phyloP scores from a whole-genome alignment of 1,140 invertebrate species.

The Sminthurides bifidus region DNA sequence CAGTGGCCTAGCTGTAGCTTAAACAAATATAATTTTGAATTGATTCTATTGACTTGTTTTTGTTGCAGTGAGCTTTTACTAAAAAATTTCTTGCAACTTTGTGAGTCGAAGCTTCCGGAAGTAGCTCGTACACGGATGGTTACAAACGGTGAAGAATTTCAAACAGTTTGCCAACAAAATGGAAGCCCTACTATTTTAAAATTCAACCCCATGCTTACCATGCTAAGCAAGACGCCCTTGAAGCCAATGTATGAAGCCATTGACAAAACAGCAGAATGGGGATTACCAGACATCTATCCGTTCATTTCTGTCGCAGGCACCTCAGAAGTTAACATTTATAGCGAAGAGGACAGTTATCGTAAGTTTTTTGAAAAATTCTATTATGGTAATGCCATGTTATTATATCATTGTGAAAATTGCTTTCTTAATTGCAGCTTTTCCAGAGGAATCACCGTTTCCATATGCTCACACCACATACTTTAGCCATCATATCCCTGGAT shows the following conservation, averaged over 20 bases:
- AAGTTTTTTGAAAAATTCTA: constrained; percentile 39
- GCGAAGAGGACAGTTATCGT: constrained; percentile 52
- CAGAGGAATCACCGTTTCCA: constrained; percentile 22
- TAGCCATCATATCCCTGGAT: constrained; percentile 53
- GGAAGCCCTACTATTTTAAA: constrained; percentile 51
- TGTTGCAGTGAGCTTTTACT: constrained; percentile 51
- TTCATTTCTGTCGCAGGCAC: constrained; percentile 56
- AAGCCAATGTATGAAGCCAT: constrained; percentile 41
- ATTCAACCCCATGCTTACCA: constrained; percentile 47
- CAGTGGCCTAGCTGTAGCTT: no score
- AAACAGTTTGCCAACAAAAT: constrained; percentile 44
- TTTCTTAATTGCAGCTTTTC: constrained; percentile 29
- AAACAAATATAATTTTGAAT: background rate
- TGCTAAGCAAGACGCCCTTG: constrained; percentile 51
- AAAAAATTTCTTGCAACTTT: constrained; percentile 56
- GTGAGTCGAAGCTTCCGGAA: constrained; percentile 47
- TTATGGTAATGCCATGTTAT: background rate
- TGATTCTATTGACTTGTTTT: constrained; percentile 7
- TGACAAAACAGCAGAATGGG: constrained; percentile 35
- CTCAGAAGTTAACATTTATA: constrained; percentile 50
- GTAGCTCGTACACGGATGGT: constrained; percentile 34
- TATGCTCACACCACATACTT: constrained; percentile 63
- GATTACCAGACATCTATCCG: constrained; percentile 58
- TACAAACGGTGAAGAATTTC: constrained; percentile 31
- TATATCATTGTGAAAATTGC: background rate